phyloP scores from a whole-genome alignment of 2,113 vertebrate species.

The Siniperca chuatsi region DNA sequence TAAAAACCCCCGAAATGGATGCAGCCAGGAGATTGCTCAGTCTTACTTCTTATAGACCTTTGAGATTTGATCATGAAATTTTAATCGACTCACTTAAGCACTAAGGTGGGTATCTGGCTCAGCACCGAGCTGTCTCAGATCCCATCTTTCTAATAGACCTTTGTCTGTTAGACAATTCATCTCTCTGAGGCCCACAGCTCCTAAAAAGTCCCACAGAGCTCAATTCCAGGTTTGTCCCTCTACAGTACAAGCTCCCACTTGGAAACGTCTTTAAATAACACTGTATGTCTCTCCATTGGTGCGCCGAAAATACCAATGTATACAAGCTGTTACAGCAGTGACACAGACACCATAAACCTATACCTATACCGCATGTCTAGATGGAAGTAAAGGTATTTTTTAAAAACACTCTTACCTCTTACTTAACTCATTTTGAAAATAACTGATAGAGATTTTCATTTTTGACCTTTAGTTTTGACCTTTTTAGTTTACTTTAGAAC shows the following conservation, averaged over 20 bases:
- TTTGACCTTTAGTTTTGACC: constrained; percentile 42
- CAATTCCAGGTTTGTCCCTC: neutral
- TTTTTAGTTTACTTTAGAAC: constrained; percentile 17
- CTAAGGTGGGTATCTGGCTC: constrained; percentile 37
- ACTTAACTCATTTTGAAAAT: neutral
- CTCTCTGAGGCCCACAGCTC: neutral
- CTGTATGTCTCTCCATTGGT: neutral
- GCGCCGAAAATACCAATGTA: neutral
- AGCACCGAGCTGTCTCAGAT: constrained; percentile 20
- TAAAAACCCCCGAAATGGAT: neutral
- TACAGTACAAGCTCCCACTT: neutral
- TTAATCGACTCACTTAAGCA: constrained; percentile 56
- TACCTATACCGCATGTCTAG: neutral
- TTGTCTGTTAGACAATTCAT: constrained; percentile 37
- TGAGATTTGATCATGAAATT: constrained; percentile 63
- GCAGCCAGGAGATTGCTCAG: constrained; percentile 24
- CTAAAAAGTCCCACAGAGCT: constrained; percentile 40
- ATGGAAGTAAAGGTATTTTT: neutral
- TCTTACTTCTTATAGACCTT: constrained; percentile 52
- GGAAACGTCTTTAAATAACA: neutral
- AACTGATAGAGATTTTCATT: neutral
- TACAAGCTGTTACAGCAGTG: neutral
- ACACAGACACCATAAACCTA: neutral
- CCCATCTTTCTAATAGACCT: constrained; percentile 31
- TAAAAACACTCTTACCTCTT: neutral